Percentiles rank a stretch among this genome's conserved stretches.
phyloP scores from a whole-genome alignment of 2,797 vertebrate genomes.

The Varecia variegata region DNA sequence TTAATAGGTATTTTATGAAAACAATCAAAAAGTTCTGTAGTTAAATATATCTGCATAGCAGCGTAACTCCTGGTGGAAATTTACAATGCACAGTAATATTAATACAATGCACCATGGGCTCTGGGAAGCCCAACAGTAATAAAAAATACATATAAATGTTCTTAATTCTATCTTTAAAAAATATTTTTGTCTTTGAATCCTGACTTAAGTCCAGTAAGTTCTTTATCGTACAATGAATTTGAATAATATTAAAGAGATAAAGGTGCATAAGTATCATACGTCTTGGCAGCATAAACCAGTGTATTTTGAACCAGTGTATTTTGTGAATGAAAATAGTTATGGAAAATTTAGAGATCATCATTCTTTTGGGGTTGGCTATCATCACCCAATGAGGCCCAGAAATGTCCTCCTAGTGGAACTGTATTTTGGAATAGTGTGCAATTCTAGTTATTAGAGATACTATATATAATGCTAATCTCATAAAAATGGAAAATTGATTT shows the following conservation, averaged over 20 bases:
- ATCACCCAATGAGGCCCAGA: background rate
- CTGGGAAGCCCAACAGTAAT: background rate
- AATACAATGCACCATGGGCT: background rate
- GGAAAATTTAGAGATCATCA: background rate
- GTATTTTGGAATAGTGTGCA: background rate
- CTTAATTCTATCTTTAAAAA: conserved; percentile 35
- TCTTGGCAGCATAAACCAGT: background rate
- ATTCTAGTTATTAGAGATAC: background rate
- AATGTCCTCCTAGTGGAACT: background rate
- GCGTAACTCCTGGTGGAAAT: background rate
- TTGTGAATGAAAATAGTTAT: conserved; percentile 14
- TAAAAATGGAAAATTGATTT: background rate
- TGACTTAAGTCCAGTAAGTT: background rate
- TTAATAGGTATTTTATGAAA: conserved; percentile 56
- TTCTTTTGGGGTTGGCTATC: background rate
- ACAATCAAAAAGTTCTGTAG: conserved; percentile 31
- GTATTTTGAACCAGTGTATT: background rate
- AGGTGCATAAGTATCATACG: background rate
- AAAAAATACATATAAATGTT: background rate
- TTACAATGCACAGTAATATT: background rate
- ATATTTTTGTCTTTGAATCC: conserved; percentile 47
- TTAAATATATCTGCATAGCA: background rate
- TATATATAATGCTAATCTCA: background rate
- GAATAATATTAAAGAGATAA: background rate
- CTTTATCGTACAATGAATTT: background rate